Evolutionary conservation across 2,888 invertebrate genomes (phyloP), one percentile per base, ranked within the genome.

Genomic region (Argyresthia albistria): DNA sequence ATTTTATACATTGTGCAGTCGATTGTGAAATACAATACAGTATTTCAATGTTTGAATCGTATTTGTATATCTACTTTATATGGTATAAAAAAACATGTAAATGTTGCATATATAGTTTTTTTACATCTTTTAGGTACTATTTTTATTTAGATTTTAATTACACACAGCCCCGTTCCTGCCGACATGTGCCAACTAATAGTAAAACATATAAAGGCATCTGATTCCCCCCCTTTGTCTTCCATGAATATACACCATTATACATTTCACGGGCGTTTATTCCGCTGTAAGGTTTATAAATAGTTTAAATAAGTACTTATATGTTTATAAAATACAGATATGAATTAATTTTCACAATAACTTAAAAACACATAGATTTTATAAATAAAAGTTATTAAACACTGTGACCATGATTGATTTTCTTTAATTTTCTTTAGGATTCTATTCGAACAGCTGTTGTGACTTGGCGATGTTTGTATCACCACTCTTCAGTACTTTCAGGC

Each of bases 341-440:
- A n/a, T n/a, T n/a, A 71, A 70, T 76, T 81, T 83, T 80, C 82
- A 81, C 76, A 79, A 75, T 78, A 83, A 76, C 75, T 80, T 80
- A 76, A 73, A 70, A 69, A 9, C 69, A 67, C 73, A 69, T 65
- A 70, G 71, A 76, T 64, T 77, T 35, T 35, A 47, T 8, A 11
- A 15, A 72, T 80, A 74, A 76, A 75, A 68, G 73, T 76, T 73
- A 81, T 81, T 83, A 83, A 83, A 83, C 69, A 80, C 66, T 74
- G 74, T 71, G 73, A 76, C 67, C 76, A 73, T 68, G 60, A 59
- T 62, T 59, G 49, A 53, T 58, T 60, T 57, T 64, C 69, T 74
- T 68, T 58, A 36, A 53, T 58, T 55, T 43, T 62, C 69, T 64
- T 61, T 67, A 46, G 70, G 64, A 53, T 73, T 69, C 14, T 60